These are phyloP conservation scores for Nemoura dubitans DNA, from an alignment of 2,888 invertebrate species.

Conservation along the genomic window DNA sequence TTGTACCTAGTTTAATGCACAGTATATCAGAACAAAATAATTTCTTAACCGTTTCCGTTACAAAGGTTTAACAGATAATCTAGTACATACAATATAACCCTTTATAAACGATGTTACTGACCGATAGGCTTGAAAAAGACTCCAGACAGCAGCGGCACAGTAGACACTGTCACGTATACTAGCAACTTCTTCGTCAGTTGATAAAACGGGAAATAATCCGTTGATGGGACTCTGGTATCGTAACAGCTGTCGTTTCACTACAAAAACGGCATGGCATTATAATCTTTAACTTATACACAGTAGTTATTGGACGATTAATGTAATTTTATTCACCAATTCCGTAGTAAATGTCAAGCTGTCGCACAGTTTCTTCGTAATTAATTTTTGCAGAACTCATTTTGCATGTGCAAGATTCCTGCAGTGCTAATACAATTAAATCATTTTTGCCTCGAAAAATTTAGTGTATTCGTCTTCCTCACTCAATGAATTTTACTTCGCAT, in stretches of 20 bases:
- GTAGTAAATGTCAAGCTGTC: slow-evolving; percentile 92
- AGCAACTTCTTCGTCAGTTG: slow-evolving; percentile 80
- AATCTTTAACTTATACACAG: not conserved
- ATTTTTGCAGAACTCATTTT: slow-evolving; percentile 40
- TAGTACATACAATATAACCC: too few relatives aligned
- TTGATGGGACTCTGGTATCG: slow-evolving; percentile 93
- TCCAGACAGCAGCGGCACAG: slow-evolving; percentile 96
- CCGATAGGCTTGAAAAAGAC: slow-evolving; percentile 96
- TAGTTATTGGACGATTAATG: slow-evolving; percentile 44
- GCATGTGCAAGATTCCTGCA: not conserved
- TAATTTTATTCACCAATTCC: slow-evolving; percentile 76
- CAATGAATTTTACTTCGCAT: too few relatives aligned
- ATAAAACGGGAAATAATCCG: slow-evolving; percentile 89
- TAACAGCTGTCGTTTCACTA: slow-evolving; percentile 90
- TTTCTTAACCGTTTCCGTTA: too few relatives aligned
- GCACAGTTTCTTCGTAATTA: slow-evolving; percentile 91
- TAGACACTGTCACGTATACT: slow-evolving; percentile 97
- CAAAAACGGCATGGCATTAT: slow-evolving; percentile 51
- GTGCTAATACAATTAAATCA: not conserved
- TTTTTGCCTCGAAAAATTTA: too few relatives aligned
- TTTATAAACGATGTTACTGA: slow-evolving; percentile 57
- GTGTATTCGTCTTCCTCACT: too few relatives aligned
- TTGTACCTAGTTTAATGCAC: too few relatives aligned
- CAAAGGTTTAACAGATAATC: too few relatives aligned
- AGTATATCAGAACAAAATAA: too few relatives aligned